Percentiles rank a stretch among this genome's conserved stretches.
phyloP scores from a whole-genome alignment of 2,888 invertebrate genomes.

The Lagria hirta region DNA sequence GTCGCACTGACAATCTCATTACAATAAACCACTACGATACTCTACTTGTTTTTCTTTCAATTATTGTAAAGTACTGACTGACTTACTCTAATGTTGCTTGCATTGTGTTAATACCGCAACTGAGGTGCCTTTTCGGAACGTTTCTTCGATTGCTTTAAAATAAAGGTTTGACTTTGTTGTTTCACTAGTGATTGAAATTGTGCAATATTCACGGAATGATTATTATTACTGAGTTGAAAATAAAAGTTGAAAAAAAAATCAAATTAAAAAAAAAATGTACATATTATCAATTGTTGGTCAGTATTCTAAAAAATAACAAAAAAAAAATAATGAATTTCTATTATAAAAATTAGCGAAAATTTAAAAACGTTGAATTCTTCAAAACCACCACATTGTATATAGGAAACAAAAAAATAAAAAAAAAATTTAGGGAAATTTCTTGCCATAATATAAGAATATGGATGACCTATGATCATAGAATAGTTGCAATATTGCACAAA shows the following conservation, averaged over 20 bases:
- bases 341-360: constrained; percentile 27
- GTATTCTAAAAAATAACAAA: constrained; percentile 42
- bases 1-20: constrained; percentile 36
- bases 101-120: constrained; percentile 28
- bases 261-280: constrained; percentile 31
- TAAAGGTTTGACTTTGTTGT: constrained; percentile 11
- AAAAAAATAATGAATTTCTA: constrained; percentile 6
- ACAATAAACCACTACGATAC: constrained; percentile 26
- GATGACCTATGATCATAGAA: constrained; percentile 36
- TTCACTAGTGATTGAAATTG: constrained; percentile 23
- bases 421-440: constrained; percentile 36
- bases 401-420: constrained; percentile 43
- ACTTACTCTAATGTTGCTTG: constrained; percentile 31
- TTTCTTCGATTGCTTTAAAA: constrained; percentile 29
- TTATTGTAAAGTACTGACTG: constrained; percentile 46
- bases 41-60: constrained; percentile 32
- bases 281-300: constrained; percentile 42
- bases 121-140: constrained; percentile 41
- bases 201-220: constrained; percentile 23
- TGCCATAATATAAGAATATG: constrained; percentile 37
- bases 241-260: constrained; percentile 11
- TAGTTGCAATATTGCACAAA: constrained; percentile 46
- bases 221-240: constrained; percentile 6
- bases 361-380: constrained; percentile 23
- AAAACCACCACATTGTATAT: constrained; percentile 28